Conservation (phyloP, 2,888 invertebrate genomes). For the Megalurothrips usitatus region DNA sequence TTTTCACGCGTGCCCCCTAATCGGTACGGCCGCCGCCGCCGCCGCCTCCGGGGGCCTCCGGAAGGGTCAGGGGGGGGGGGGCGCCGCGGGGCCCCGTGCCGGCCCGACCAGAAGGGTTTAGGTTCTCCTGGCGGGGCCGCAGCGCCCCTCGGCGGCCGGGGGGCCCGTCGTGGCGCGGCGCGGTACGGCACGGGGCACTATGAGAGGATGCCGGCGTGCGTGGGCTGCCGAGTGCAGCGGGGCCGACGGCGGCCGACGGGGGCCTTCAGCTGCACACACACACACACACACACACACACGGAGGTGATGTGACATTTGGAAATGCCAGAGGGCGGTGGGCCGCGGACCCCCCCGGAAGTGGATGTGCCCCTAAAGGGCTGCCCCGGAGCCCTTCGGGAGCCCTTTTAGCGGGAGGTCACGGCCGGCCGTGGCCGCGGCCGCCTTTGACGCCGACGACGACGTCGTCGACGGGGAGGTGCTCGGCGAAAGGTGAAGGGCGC, state of each 20-base stretch:
- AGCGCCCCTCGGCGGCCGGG: no score
- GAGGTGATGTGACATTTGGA: conserved; percentile 4
- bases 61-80: neutral
- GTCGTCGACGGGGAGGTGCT: no score
- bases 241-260: neutral
- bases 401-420: neutral
- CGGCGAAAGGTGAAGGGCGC: no score
- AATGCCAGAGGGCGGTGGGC: conserved; percentile 8
- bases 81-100: neutral
- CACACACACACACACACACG: no score
- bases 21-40: neutral
- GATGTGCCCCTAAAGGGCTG: neutral
- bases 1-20: conserved; percentile 11
- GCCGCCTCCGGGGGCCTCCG: neutral
- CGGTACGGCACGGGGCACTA: no score
- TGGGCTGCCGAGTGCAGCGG: neutral
- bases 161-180: no score
- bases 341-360: neutral
- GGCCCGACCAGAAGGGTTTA: neutral
- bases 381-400: neutral
- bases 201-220: no score
- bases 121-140: neutral
- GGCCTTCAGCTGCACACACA: no score
- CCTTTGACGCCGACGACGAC: no score
- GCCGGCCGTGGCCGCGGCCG: neutral